Evolutionary conservation across 2,113 vertebrate genomes (phyloP).

Genomic region (Egretta garzetta): DNA sequence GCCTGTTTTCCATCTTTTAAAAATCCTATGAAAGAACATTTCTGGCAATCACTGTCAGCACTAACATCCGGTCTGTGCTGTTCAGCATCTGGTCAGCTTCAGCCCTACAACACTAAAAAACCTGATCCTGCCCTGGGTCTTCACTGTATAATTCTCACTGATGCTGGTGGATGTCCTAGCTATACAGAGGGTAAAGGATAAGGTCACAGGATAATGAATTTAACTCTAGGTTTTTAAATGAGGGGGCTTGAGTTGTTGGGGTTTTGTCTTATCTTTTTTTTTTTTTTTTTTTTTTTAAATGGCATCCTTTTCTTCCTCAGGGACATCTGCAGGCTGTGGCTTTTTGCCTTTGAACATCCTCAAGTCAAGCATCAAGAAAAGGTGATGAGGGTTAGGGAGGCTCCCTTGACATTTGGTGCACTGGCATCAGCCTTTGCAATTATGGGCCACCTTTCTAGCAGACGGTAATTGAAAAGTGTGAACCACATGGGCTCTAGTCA

Average conservation of each 20-base stretch:
- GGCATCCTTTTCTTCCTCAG: conserved; percentile 58
- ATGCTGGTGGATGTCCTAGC: neutral
- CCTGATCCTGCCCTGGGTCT: neutral
- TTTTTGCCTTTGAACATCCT: conserved; percentile 87
- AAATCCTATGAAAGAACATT: neutral
- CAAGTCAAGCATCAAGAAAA: conserved; percentile 80
- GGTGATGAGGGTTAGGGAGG: conserved; percentile 74
- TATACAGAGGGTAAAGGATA: conserved; percentile 40
- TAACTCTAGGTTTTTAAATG: conserved; percentile 27
- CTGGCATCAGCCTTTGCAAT: conserved; percentile 83
- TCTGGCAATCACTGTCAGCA: neutral
- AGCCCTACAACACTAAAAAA: neutral
- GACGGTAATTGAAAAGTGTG: conserved; percentile 85
- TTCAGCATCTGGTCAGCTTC: neutral
- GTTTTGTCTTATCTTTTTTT: neutral
- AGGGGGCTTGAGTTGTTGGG: neutral
- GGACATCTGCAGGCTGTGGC: conserved; percentile 67
- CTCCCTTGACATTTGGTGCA: conserved; percentile 81
- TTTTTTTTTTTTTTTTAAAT: conserved; percentile 22
- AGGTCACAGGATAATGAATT: conserved; percentile 56
- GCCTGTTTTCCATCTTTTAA: neutral
- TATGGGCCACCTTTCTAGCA: conserved; percentile 82
- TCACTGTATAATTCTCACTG: neutral
- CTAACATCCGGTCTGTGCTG: neutral
- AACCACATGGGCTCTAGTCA: conserved; percentile 83